These are phyloP conservation scores for Prenolepis imparis DNA, from an alignment of 2,888 invertebrate genomes.

Conservation along the genomic window DNA sequence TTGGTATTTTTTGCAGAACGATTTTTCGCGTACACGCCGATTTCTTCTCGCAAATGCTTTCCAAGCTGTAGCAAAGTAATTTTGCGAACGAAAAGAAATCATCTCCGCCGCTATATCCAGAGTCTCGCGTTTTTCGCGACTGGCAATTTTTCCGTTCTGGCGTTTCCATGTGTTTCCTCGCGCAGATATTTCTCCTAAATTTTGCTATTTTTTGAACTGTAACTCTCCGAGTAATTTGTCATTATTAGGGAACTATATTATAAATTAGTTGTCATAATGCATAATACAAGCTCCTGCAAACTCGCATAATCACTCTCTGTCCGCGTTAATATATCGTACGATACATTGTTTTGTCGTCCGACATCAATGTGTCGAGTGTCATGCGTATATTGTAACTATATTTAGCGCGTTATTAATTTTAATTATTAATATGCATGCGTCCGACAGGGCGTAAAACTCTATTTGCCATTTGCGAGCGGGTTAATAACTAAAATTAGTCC, in stretches of 20 bases:
- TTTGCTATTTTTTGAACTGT: neutral
- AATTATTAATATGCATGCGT: conserved; percentile 46
- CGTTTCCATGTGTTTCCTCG: neutral
- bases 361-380: conserved; percentile 28
- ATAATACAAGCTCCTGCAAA: neutral
- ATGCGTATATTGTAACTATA: conserved; percentile 14
- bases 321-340: conserved; percentile 37
- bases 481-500: conserved; percentile 49
- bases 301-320: conserved; percentile 36
- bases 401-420: conserved; percentile 53
- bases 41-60: conserved; percentile 22
- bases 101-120: neutral
- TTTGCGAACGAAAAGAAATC: neutral
- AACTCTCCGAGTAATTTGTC: neutral
- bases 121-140: neutral
- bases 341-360: conserved; percentile 29
- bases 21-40: conserved; percentile 1
- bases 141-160: neutral
- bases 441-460: conserved; percentile 30
- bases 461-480: conserved; percentile 21
- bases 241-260: conserved; percentile 12
- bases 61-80: neutral
- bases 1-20: conserved; percentile 43
- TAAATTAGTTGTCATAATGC: conserved; percentile 24
- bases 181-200: neutral